Evolutionary conservation across 2,888 invertebrate species (phyloP).

Genomic region (Agrotis ipsilon): DNA sequence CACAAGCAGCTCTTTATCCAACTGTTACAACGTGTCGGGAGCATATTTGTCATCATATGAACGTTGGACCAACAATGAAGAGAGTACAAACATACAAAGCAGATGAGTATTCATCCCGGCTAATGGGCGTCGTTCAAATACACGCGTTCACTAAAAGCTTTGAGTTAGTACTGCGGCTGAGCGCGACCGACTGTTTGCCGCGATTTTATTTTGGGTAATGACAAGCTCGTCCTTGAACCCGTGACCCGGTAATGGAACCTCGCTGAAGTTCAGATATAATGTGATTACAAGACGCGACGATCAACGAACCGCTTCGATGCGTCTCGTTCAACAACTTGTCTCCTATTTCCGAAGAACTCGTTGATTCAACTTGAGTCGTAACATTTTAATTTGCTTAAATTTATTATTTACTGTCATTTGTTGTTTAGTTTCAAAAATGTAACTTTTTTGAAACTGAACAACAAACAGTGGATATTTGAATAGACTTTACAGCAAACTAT

Average conservation of each 20-base stretch:
- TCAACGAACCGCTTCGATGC: neutral
- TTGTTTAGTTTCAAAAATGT: too few species aligned
- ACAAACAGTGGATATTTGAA: too few species aligned
- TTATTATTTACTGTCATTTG: neutral
- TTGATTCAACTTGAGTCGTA: neutral
- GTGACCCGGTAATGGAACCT: constrained; percentile 22
- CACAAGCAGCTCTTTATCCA: constrained; percentile 4
- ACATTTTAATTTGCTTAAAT: neutral
- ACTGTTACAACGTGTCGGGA: constrained; percentile 24
- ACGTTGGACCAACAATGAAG: constrained; percentile 36
- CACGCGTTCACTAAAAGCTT: constrained; percentile 58
- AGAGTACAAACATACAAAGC: constrained; percentile 44
- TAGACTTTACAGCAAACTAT: too few species aligned
- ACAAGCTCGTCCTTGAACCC: constrained; percentile 38
- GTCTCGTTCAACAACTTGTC: neutral
- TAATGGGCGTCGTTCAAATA: constrained; percentile 51
- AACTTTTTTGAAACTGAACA: too few species aligned
- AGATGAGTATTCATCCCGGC: constrained; percentile 39
- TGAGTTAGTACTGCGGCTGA: constrained; percentile 21
- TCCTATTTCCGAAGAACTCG: neutral
- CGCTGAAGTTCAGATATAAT: constrained; percentile 26
- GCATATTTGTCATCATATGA: constrained; percentile 46
- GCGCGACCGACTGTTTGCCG: constrained; percentile 28
- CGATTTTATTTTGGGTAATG: constrained; percentile 38
- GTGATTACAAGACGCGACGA: constrained; percentile 27